Conservation (phyloP, 1,140 invertebrate species). For the Rhagoletis pomonella region DNA sequence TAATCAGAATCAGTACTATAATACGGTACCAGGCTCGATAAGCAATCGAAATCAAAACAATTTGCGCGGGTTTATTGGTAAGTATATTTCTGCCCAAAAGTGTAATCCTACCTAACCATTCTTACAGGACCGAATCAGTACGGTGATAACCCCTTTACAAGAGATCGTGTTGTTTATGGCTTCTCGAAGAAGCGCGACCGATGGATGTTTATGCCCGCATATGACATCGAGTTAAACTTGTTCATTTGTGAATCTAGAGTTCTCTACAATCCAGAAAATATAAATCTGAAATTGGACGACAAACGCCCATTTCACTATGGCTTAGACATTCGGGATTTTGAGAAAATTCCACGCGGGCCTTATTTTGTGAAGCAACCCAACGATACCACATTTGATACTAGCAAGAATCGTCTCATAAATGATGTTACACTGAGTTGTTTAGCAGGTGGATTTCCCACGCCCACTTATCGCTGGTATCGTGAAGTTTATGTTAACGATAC, state of each 20-base stretch:
- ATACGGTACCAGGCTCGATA: conserved; percentile 70
- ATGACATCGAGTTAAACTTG: conserved; percentile 83
- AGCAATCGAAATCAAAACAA: conserved; percentile 70
- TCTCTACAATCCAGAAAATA: conserved; percentile 80
- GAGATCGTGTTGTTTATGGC: conserved; percentile 79
- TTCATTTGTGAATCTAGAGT: conserved; percentile 92
- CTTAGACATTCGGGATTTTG: conserved; percentile 82
- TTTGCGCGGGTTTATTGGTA: conserved; percentile 67
- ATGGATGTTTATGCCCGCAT: conserved; percentile 90
- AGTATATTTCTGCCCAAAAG: background rate
- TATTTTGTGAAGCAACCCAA: conserved; percentile 90
- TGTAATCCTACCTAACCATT: background rate
- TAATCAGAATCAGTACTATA: conserved; percentile 74
- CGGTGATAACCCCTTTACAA: conserved; percentile 65
- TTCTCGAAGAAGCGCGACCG: conserved; percentile 82
- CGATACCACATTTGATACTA: conserved; percentile 88
- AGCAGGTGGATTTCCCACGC: conserved; percentile 91
- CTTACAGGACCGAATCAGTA: conserved; percentile 64
- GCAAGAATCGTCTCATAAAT: conserved; percentile 81
- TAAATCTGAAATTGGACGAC: conserved; percentile 78
- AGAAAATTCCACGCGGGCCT: conserved; percentile 88
- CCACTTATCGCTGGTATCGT: conserved; percentile 93
- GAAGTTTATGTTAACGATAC: conserved; percentile 90
- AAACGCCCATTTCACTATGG: conserved; percentile 90
- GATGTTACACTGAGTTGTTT: conserved; percentile 87